phyloP scores from a whole-genome alignment of 23 tunicate species.

The Trididemnum clinides region DNA sequence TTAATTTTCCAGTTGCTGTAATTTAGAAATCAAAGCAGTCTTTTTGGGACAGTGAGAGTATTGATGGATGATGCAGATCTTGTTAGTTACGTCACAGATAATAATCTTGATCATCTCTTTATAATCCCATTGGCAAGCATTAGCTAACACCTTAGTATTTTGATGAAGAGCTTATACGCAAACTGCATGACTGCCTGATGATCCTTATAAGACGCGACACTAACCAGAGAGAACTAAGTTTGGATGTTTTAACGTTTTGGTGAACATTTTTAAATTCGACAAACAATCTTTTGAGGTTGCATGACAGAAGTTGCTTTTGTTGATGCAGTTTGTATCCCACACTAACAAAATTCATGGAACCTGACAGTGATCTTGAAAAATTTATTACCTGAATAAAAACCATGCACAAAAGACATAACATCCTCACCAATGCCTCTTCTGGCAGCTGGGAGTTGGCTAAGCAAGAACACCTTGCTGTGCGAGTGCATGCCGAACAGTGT shows the following conservation, averaged over 20 bases:
- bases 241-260: constrained; percentile 2
- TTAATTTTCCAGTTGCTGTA: not conserved
- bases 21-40: not conserved
- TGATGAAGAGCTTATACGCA: constrained; percentile 25
- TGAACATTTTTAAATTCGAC: constrained; percentile 21
- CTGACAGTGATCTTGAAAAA: constrained; percentile 38
- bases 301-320: constrained; percentile 21
- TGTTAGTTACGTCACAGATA: constrained; percentile 6
- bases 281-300: constrained; percentile 33
- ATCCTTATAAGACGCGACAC: constrained; percentile 25
- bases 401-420: constrained; percentile 1
- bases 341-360: constrained; percentile 11
- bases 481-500: constrained; percentile 11
- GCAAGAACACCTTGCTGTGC: constrained; percentile 18
- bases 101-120: constrained; percentile 13
- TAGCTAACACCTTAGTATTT: constrained; percentile 9
- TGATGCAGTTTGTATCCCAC: constrained; percentile 23
- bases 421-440: constrained; percentile 25
- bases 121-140: constrained; percentile 1
- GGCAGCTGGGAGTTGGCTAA: constrained; percentile 13
- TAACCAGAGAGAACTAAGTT: constrained; percentile 18
- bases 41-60: constrained; percentile 12
- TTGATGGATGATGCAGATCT: constrained; percentile 22
- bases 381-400: constrained; percentile 33
- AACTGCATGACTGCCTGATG: constrained; percentile 41